A percentile compares a stretch with the other conserved stretches of the same genome.
Conservation (phyloP, 1,140 invertebrate species). For the Hyles euphorbiae region DNA sequence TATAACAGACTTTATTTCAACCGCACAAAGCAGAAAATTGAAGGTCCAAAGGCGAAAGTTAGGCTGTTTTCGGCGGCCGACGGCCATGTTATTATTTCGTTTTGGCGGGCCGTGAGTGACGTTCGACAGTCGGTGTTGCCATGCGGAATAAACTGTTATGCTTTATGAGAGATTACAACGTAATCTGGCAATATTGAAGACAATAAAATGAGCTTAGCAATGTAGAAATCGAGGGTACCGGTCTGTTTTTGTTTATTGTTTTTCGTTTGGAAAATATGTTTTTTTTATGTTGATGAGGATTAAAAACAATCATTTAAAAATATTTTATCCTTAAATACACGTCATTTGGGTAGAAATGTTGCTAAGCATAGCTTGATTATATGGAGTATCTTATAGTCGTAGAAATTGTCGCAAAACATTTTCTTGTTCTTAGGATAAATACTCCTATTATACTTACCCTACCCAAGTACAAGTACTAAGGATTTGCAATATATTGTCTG, state of each 20-base stretch:
- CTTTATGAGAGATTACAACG: conserved; percentile 71
- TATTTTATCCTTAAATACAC: neutral
- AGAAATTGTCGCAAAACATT: too few relatives aligned
- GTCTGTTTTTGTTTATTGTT: conserved; percentile 18
- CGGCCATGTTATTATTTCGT: conserved; percentile 69
- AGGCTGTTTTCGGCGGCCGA: conserved; percentile 16
- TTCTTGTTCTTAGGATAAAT: too few relatives aligned
- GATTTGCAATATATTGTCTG: neutral
- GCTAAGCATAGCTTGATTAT: too few relatives aligned
- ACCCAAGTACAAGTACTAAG: too few relatives aligned
- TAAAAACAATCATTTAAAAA: neutral
- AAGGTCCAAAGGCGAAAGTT: conserved; percentile 15
- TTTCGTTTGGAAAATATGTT: conserved; percentile 2
- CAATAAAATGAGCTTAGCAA: conserved; percentile 71
- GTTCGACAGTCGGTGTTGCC: conserved; percentile 64
- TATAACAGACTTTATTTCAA: conserved; percentile 16
- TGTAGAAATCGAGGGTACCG: conserved; percentile 33
- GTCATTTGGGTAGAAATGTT: neutral
- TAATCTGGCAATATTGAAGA: conserved; percentile 75
- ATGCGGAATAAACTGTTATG: conserved; percentile 73
- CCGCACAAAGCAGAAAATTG: conserved; percentile 26
- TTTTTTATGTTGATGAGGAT: conserved; percentile 2
- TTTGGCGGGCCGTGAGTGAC: conserved; percentile 67
- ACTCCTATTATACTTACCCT: too few relatives aligned
- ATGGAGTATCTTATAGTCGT: too few relatives aligned